Conservation (phyloP, 2,888 invertebrate genomes). For the Drosophila buzzatii region DNA sequence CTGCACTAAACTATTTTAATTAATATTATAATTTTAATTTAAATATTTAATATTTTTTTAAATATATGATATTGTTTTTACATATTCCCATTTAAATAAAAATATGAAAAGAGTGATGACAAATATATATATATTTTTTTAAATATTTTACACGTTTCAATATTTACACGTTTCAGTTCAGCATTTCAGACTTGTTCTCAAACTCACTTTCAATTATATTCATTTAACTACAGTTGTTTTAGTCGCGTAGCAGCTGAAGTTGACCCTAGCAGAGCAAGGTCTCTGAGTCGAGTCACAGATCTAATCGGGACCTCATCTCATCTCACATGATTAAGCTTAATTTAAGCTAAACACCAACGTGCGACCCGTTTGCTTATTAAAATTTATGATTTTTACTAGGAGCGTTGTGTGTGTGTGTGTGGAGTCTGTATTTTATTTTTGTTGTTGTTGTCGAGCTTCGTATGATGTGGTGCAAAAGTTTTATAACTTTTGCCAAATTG, state of each 20-base stretch:
- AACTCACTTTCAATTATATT: neutral
- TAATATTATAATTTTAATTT: no score
- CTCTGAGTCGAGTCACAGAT: neutral
- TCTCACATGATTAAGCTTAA: constrained; percentile 52
- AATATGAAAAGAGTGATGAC: no score
- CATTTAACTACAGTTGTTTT: neutral
- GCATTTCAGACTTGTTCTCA: neutral
- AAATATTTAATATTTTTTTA: no score
- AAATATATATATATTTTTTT: no score
- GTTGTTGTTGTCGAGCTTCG: neutral
- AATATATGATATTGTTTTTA: no score
- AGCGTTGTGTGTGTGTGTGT: neutral
- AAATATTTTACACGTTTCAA: no score
- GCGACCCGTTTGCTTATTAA: constrained; percentile 51
- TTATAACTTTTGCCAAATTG: constrained; percentile 66
- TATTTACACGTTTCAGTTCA: neutral
- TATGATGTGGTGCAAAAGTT: constrained; percentile 50
- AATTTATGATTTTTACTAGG: constrained; percentile 56
- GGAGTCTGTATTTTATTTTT: neutral
- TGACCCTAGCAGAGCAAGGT: no score
- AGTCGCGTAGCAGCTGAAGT: no score
- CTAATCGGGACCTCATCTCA: neutral
- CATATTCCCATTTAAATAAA: no score
- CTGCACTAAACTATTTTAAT: no score
- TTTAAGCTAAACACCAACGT: constrained; percentile 36